Base-by-base conservation (phyloP, 2,113 vertebrate genomes). In the Athene noctua region DNA sequence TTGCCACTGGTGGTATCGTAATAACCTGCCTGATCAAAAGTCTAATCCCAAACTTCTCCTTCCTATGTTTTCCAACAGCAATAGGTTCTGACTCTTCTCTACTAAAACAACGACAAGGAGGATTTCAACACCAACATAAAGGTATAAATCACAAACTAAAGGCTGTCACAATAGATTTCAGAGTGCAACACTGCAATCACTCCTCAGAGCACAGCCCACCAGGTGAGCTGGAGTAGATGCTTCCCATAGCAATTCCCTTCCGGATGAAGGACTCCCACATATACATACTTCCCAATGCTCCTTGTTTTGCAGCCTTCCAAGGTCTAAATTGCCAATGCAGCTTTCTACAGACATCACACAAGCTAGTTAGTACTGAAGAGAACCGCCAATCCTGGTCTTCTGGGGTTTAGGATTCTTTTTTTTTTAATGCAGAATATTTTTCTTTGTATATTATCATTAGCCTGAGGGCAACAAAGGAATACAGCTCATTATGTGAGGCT, bases 261-360 rank as follows among this genome's bases (percentile, higher is more conserved):
- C 42, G 9, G 5, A 20, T 1, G 32, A 77, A 44, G 73, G 17
- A 72, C 27, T 54, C 44, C 18, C 59, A 54, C 67, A 23, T 15
- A 14, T 0, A 54, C 10, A 0, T 2, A n/a, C 27, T 32, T 65
- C 62, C 51, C 79, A 72, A 38, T 0, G 4, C 27, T 80, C 58
- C n/a, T 26, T 30, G 17, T 58, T 58, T 83, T 1, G 0, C 62
- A 66, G 80, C 46, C 40, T 47, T 9, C 7, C 34, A 38, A 42
- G 29, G 46, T 30, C 46, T 61, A 57, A 74, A 32, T 5, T 2
- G 4, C 51, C 36, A 61, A 47, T 4, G 58, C 30, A 49, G 44
- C 13, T 54, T 42, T 21, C 58, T 47, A 10, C 2, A 44, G 62
- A 44, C 36, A 23, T 25, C 34, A 29, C 20, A 14, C 38, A 40